Base-by-base conservation (phyloP, 2,888 invertebrate genomes). In the Eristalis arbustorum region DNA sequence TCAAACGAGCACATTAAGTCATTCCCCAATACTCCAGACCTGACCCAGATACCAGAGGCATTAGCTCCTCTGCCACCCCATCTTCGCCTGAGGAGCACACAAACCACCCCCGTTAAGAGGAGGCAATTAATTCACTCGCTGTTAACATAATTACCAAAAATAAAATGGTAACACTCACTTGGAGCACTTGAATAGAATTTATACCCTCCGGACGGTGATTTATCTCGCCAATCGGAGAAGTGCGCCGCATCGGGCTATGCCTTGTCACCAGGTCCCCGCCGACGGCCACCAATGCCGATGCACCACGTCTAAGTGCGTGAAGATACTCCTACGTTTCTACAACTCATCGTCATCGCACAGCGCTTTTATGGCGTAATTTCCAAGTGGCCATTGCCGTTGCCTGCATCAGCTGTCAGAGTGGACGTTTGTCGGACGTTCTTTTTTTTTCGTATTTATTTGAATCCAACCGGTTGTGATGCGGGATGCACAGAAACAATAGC, bases 71-170 rank as follows among this genome's bases (percentile, higher is more conserved):
- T 3, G 14, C 11, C 40, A 13, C 11, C n/a, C 49, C 8, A 2
- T 25, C 18, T 2, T 6, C 49, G 6, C 49, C 18, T 18, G 6
- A 18, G 8, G 18, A 31, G 10, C 31, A n/a, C 49, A 49, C 18
- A 34, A 13, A 37, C 63, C 63, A 64, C 63, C 63, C 31, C 37
- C 63, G 10, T 22, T 37, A 31, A 59, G 34, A 37, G 34, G 31
- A 31, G 37, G 83, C 78, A 87, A 87, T 87, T 79, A 83, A 87
- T 87, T 87, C 87, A 72, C 67, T 75, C 23, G 83, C 83, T 83
- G 87, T 87, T 87, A 83, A 87, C 87, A 87, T 87, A 83, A 83
- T 87, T 83, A 83, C 83, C 78, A 83, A 87, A 87, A 87, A 87
- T 87, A 87, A 87, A 87, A 87, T 79, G 83, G 83, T 78, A 87